phyloP scores from a whole-genome alignment of 92 coral and sea anemone genomes.

The Desmophyllum pertusum region DNA sequence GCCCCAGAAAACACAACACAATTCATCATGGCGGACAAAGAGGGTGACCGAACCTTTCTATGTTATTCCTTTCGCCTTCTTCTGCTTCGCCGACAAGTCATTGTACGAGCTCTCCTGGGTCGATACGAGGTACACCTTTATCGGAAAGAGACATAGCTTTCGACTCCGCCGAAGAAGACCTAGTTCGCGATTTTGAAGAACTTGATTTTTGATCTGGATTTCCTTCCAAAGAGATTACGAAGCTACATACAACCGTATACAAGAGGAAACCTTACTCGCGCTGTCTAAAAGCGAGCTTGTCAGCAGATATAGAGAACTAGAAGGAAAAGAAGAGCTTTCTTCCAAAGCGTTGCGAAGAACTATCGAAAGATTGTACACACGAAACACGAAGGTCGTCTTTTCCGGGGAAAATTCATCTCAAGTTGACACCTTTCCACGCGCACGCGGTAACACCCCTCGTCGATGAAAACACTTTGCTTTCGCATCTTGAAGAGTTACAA shows the following conservation, averaged over 20 bases:
- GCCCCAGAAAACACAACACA: constrained; percentile 99
- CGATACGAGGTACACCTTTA: constrained; percentile 65
- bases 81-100: constrained; percentile 68
- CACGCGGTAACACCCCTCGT: constrained; percentile 3
- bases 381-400: background rate
- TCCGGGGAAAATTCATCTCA: background rate
- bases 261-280: constrained; percentile 78
- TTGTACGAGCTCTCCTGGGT: constrained; percentile 65
- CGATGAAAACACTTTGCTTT: constrained; percentile 36
- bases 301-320: constrained; percentile 63
- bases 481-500: constrained; percentile 76
- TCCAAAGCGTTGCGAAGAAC: constrained; percentile 23
- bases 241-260: constrained; percentile 78
- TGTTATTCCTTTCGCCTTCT: constrained; percentile 50
- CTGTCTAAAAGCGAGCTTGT: constrained; percentile 83
- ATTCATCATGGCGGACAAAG: constrained; percentile 93
- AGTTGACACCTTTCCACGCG: constrained; percentile 5
- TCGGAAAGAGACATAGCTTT: constrained; percentile 61
- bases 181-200: constrained; percentile 65
- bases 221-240: constrained; percentile 85
- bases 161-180: constrained; percentile 56
- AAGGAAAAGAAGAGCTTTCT: constrained; percentile 77
- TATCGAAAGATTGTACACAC: background rate
- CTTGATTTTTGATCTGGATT: constrained; percentile 76
- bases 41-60: constrained; percentile 70